Percentiles rank a stretch among this genome's conserved stretches.
phyloP scores from a whole-genome alignment of 2,113 vertebrate species.

The Alethe castanea region DNA sequence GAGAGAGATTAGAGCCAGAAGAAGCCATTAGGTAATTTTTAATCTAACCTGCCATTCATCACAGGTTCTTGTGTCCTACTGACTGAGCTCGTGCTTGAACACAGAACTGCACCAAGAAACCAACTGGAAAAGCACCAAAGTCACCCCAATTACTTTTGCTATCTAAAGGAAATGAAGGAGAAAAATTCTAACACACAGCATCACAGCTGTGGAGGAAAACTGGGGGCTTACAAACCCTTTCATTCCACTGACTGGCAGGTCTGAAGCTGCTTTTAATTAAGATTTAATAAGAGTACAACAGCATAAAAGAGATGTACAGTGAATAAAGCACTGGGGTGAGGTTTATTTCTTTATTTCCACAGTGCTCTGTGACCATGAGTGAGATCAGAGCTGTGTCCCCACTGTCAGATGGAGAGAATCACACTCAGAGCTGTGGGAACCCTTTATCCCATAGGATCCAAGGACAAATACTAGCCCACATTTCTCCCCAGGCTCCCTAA shows the following conservation, averaged over 20 bases:
- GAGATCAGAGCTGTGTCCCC: background rate
- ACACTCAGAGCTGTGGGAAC: background rate
- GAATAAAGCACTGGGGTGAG: background rate
- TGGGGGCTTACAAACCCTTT: background rate
- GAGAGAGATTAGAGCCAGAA: conserved; percentile 18
- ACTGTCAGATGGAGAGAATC: background rate
- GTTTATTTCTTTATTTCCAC: background rate
- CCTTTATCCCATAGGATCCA: background rate
- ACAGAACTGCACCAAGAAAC: background rate
- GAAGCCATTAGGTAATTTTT: conserved; percentile 21
- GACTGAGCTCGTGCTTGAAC: background rate
- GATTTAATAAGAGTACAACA: background rate
- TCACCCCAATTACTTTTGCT: background rate
- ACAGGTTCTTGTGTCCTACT: background rate
- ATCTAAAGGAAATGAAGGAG: background rate
- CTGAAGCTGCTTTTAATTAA: conserved; percentile 35
- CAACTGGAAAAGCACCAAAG: background rate
- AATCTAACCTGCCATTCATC: conserved; percentile 6
- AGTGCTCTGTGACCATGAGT: background rate
- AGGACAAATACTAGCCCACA: background rate
- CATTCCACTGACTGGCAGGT: background rate
- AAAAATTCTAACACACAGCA: background rate
- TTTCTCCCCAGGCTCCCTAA: background rate
- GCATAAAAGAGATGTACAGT: background rate
- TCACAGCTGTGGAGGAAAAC: background rate